Evolutionary conservation across 2,888 invertebrate genomes (phyloP), one percentile per base, ranked within the genome.

Genomic region (Meiosimyza decipiens): DNA sequence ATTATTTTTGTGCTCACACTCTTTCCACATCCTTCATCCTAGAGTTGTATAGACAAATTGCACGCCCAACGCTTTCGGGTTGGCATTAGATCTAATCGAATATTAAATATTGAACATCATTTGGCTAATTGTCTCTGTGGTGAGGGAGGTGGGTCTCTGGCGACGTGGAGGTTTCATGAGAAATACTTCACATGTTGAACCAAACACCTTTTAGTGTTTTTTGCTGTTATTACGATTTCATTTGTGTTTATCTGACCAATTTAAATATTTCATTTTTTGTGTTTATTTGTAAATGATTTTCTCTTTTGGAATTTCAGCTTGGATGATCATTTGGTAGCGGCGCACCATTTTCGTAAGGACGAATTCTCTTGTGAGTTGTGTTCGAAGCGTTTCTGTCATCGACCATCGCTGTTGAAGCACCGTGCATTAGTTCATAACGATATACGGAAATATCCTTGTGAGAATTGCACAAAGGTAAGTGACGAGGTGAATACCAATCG

Each of bases 381-480:
- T 87, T 92, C 94, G 28, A 91, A 93, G 80, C 91, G 93, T 6
- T 97, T 94, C 88, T 91, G 94, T 79, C 93, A 94, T 89, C 91
- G 94, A 63, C 93, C 94, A 0, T 90, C 95, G 76, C 89, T 96
- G 70, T 91, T 95, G 75, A 91, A 94, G 66, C 97, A 97, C 87
- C 92, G 94, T 72, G 93, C 94, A 3, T 88, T 94, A 64, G 91
- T 91, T 55, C 95, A 95, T 87, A 94, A 95, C 40, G 93, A 94
- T 84, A 91, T 93, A 74, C 91, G 95, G 80, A 94, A 94, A 84
- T 97, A 96, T 87, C 93, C 94, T 77, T 98, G 98, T 88, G 97
- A 98, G 86, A 96, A 97, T 86, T 96, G 95, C 85, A 91, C 93
- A 78, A 95, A 94, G 91, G 94, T 94, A 88, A 88, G 89, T 84